Evolutionary conservation across 2,113 vertebrate genomes (phyloP), one percentile per base, ranked within the genome.

Genomic region (Casuarius casuarius): DNA sequence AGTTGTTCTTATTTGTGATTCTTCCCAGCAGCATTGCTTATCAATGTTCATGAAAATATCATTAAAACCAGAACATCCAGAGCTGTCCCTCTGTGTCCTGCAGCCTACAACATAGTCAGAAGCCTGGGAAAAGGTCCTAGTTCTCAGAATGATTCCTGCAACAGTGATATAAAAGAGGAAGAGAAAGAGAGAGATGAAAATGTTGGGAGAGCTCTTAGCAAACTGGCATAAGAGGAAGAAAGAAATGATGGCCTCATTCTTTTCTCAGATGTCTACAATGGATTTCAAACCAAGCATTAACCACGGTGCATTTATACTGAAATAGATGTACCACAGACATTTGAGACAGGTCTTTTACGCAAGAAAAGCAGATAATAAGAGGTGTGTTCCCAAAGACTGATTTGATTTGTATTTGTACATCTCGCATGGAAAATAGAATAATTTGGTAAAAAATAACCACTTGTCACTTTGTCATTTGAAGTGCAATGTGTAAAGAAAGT

Each of bases 211-310:
- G 33, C 7, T 84, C 86, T 70, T 63, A 84, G 59, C 25, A 91
- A 95, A 65, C 52, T 48, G 77, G 12, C 33, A 82, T 49, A 91
- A 68, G 87, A 51, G 29, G 35, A 42, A 80, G 40, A 90, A 80
- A 81, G 10, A 84, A 90, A 84, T 0, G 0, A 65, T 19, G 44
- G 70, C 20, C 2, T 0, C 54, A 71, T 49, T 93, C 23, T 94
- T 28, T 52, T 72, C 74, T 96, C 71, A 66, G 44, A 85, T 62
- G 35, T 18, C 59, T 56, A 26, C 67, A 62, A 68, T 46, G 63
- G 67, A 92, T 88, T 79, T 91, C 71, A 74, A 82, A 91, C 85
- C 81, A 84, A 89, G 52, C 58, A 91, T 87, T 84, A 95, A 79
- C 29, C 0, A 0, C 65, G 51, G 20, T 49, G 26, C 52, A 35